phyloP scores from a whole-genome alignment of 2,113 vertebrate species.

The Lipotes vexillifer region DNA sequence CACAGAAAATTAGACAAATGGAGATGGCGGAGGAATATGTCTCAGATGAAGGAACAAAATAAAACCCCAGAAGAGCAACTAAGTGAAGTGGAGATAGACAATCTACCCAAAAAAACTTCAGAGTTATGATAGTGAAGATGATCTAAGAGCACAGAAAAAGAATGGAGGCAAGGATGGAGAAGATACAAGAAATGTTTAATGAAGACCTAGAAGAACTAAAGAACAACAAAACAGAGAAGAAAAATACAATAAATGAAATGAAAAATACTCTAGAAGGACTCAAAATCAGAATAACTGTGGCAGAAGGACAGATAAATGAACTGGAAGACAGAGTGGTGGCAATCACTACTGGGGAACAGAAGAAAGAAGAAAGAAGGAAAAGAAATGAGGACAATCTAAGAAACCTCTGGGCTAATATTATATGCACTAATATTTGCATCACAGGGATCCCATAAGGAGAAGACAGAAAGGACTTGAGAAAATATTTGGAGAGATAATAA shows the following conservation, averaged over 20 bases:
- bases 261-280: neutral
- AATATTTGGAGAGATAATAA: neutral
- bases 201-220: neutral
- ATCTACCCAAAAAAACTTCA: neutral
- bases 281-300: neutral
- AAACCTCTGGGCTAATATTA: neutral
- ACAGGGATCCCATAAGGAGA: neutral
- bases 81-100: neutral
- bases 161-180: neutral
- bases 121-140: neutral
- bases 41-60: neutral
- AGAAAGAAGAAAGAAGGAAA: neutral
- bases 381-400: neutral
- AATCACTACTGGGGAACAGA: neutral
- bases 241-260: neutral
- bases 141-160: neutral
- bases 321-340: neutral
- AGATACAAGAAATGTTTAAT: neutral
- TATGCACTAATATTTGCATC: neutral
- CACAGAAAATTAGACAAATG: neutral
- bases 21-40: neutral
- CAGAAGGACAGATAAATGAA: neutral
- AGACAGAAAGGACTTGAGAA: neutral
- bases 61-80: neutral
- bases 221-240: neutral